phyloP scores from a whole-genome alignment of 2,113 vertebrate species.

The Etheostoma spectabile region DNA sequence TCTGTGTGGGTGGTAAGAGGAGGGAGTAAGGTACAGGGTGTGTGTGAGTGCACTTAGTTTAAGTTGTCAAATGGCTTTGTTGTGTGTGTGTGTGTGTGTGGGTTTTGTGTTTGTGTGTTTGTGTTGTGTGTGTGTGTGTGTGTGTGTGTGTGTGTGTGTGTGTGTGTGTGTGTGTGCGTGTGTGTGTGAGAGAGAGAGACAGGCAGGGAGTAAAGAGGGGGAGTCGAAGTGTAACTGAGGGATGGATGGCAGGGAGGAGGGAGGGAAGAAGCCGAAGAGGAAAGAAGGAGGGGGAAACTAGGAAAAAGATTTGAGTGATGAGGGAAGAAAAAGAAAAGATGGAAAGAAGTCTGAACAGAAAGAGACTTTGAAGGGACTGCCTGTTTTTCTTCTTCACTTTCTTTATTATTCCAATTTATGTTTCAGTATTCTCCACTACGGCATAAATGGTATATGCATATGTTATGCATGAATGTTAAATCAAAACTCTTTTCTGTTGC shows the following conservation, averaged over 20 bases:
- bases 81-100: constrained; percentile 46
- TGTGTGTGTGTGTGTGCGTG: constrained; percentile 43
- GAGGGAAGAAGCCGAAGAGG: constrained; percentile 45
- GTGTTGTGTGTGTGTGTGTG: too few species aligned
- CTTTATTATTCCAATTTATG: constrained; percentile 47
- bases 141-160: constrained; percentile 49
- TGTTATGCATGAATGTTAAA: constrained; percentile 53
- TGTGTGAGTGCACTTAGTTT: constrained; percentile 79
- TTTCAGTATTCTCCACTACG: constrained; percentile 7
- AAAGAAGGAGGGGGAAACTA: constrained; percentile 5
- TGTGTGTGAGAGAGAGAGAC: constrained; percentile 51
- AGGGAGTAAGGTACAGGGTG: constrained; percentile 71
- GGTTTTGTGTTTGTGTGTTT: too few species aligned
- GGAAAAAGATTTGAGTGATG: constrained; percentile 27
- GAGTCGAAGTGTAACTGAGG: constrained; percentile 55
- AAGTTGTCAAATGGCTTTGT: constrained; percentile 74
- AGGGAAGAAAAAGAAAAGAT: constrained; percentile 33
- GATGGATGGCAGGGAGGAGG: constrained; percentile 60
- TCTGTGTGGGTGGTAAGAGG: constrained; percentile 77
- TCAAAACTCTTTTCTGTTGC: constrained; percentile 31
- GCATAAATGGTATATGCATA: constrained; percentile 56
- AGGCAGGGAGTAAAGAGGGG: constrained; percentile 58
- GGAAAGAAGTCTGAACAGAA: constrained; percentile 21
- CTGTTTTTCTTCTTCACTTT: constrained; percentile 6
- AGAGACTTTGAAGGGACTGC: constrained; percentile 3